Base-by-base conservation (phyloP, 2,888 invertebrate genomes). In the Steinernema scapterisci region DNA sequence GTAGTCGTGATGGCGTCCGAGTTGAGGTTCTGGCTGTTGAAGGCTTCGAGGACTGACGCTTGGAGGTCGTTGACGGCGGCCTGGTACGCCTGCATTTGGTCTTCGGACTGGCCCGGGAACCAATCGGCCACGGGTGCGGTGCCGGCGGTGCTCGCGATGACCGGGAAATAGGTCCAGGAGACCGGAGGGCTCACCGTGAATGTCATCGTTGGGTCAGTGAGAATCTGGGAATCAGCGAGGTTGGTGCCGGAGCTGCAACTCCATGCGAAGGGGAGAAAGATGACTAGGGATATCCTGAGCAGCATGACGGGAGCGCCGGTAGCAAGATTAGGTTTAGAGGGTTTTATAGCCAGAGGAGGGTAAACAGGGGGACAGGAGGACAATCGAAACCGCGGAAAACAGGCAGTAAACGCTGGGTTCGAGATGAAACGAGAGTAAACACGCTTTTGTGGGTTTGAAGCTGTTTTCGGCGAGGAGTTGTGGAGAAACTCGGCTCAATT, bases 381-480 rank as follows among this genome's bases (percentile, higher is more conserved):
- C 31, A 63, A 63, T 16, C 16, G 63, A 2, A 7, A 63, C 63
- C 63, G 13, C 13, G 11, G 63, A 31, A 63, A 63, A 63, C 63
- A 63, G 16, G 63, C 63, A 63, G 63, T 63, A 63, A 63, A 63
- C 31, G 63, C 31, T 19, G 63, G 38, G 54, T 54, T 54, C 54
- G 54, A 13, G 38, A 54, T 6, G 54, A 54, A 54, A 6, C 54
- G 5, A 51, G 25, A 13, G 54, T 25, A 54, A 54, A 54, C 54
- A 54, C 3, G 38, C 38, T 38, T 38, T 38, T 48, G n/a, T 48
- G 5, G 48, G 16, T 16, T 48, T 48, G n/a, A 13, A 19, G 48
- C 48, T 48, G 13, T 48, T 48, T 48, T 48, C 48, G 38, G 3
- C 38, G 38, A 3, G 38, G 38, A 9, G 3, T 38, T 38, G 38